phyloP scores from a whole-genome alignment of 2,888 invertebrate species.

The Synanthedon andrenaeformis region DNA sequence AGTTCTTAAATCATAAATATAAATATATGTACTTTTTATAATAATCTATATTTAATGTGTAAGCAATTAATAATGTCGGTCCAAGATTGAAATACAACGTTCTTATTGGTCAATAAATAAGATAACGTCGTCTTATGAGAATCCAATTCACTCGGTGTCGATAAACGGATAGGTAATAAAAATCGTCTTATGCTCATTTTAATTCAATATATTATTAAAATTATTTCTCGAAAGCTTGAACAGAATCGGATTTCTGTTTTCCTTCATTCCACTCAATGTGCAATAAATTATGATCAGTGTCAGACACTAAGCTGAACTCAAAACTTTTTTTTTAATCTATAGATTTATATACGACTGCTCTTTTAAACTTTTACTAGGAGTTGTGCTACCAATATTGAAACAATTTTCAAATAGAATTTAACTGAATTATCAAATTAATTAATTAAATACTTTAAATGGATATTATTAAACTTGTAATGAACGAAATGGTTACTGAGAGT shows the following conservation, averaged over 20 bases:
- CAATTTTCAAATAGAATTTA: too few species aligned
- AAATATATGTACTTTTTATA: background rate
- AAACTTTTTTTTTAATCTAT: background rate
- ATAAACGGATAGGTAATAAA: slow-evolving; percentile 33
- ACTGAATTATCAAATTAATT: too few species aligned
- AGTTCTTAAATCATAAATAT: too few species aligned
- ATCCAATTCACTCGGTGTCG: slow-evolving; percentile 38
- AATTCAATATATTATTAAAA: slow-evolving; percentile 49
- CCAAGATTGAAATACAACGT: slow-evolving; percentile 3
- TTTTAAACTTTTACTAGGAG: too few species aligned
- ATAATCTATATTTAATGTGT: background rate
- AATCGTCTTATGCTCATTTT: slow-evolving; percentile 48
- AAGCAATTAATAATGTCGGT: slow-evolving; percentile 2
- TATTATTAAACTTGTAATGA: too few species aligned
- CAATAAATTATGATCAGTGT: slow-evolving; percentile 54
- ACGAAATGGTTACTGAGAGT: too few species aligned
- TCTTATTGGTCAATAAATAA: slow-evolving; percentile 7
- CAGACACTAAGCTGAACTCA: slow-evolving; percentile 13
- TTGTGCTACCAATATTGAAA: too few species aligned
- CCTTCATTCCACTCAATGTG: slow-evolving; percentile 34
- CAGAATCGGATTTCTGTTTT: slow-evolving; percentile 37
- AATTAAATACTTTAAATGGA: too few species aligned
- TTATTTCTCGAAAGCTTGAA: slow-evolving; percentile 32
- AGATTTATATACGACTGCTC: too few species aligned
- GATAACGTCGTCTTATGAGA: slow-evolving; percentile 24